These are phyloP conservation scores for Vicugna pacos DNA, from an alignment of 2,113 vertebrate species.

Conservation along the genomic window DNA sequence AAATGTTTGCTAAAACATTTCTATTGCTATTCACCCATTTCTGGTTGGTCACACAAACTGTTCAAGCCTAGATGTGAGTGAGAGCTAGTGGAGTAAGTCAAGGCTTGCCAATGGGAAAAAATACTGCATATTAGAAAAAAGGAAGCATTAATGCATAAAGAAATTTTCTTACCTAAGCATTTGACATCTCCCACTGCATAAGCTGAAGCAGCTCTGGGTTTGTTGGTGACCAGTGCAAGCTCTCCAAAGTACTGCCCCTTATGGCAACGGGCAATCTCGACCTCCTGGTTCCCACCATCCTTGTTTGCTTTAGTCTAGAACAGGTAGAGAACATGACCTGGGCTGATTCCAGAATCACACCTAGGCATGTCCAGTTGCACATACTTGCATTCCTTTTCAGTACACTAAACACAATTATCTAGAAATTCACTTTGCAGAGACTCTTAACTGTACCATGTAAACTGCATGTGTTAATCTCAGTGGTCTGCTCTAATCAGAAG, in stretches of 20 bases:
- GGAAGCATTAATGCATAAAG: slow-evolving; percentile 8
- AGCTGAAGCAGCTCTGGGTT: slow-evolving; percentile 97
- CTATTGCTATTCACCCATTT: background rate
- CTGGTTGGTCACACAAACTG: background rate
- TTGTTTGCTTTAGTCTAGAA: slow-evolving; percentile 94
- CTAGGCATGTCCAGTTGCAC: background rate
- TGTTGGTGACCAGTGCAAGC: slow-evolving; percentile 98
- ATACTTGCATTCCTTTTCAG: background rate
- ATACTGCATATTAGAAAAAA: background rate
- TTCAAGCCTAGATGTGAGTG: background rate
- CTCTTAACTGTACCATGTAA: background rate
- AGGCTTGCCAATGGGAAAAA: background rate
- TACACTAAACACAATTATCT: background rate
- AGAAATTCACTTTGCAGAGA: background rate
- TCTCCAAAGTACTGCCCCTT: slow-evolving; percentile 99
- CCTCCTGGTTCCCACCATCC: slow-evolving; percentile 93
- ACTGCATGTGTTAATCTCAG: background rate
- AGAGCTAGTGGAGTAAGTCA: background rate
- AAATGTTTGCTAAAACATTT: slow-evolving; percentile 11
- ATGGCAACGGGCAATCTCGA: slow-evolving; percentile 96
- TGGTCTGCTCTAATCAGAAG: background rate
- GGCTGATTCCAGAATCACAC: slow-evolving; percentile 60
- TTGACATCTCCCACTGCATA: slow-evolving; percentile 96
- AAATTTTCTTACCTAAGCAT: slow-evolving; percentile 93
- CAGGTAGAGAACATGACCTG: slow-evolving; percentile 25